Base-by-base conservation (phyloP, 2,888 invertebrate genomes). In the Nephrotoma flavescens region DNA sequence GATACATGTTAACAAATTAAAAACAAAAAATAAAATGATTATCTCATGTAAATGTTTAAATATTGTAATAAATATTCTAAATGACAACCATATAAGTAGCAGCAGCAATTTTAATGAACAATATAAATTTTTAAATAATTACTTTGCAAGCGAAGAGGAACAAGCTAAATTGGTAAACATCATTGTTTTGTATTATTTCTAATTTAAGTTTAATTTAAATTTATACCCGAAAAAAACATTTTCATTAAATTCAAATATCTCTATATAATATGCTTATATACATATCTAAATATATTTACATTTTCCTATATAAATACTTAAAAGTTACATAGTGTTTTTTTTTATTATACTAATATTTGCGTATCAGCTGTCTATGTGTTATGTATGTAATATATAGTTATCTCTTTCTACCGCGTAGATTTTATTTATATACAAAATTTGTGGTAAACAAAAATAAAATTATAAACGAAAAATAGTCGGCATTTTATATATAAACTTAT, bases 11-110 rank as follows among this genome's bases (percentile, higher is more conserved):
- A 71, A 71, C 9, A 71, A 57, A 71, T 71, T 71, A 11, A 71
- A 71, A 71, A 31, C 31, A 71, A 9, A 71, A 31, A 31, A 31
- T 6, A 89, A 88, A 88, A 91, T 91, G 90, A 89, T 90, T 89
- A 90, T 91, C 88, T 93, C 95, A 90, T 96, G 96, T 92, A 95
- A 95, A 93, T 96, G 96, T 92, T 92, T 96, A 90, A 96, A 96
- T 92, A 83, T 83, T 83, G 6, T 6, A 85, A 83, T 85, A 42
- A 85, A 41, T 84, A 42, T 84, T 84, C 71, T 12, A 31, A 84
- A 84, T 84, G 84, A 84, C 84, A 84, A 71, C 71, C 71, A 31
- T 31, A 71, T 31, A 31, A 71, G 31, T 31, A 71, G 31, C 52
- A 71, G 71, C 19, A 71, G 31, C 31, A 71, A 71, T 44, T 9